Conservation (phyloP, 2,113 vertebrate genomes). For the Parotia lawesii region DNA sequence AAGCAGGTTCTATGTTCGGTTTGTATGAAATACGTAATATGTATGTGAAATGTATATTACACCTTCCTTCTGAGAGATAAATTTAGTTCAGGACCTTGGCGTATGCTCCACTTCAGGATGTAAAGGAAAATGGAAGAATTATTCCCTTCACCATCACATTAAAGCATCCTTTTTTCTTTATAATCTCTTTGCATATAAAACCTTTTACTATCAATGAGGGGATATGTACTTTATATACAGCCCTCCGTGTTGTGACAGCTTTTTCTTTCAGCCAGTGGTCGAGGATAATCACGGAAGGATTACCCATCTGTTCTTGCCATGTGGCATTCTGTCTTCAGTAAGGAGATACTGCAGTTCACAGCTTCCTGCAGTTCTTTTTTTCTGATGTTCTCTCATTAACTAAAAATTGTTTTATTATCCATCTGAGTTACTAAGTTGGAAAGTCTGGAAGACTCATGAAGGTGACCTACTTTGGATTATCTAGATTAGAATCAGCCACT, state of each 20-base stretch:
- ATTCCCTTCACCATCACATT: not conserved
- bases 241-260: slow-evolving; percentile 4
- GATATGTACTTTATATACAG: not conserved
- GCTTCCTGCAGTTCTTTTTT: slow-evolving; percentile 32
- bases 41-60: not conserved
- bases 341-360: slow-evolving; percentile 27
- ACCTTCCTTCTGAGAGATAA: not conserved
- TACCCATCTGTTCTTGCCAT: slow-evolving; percentile 63
- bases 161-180: not conserved
- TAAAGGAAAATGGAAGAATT: slow-evolving; percentile 17
- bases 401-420: slow-evolving; percentile 42
- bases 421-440: not conserved
- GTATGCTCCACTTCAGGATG: not conserved
- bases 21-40: not conserved
- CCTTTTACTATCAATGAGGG: not conserved
- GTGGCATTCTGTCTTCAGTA: slow-evolving; percentile 42
- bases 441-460: slow-evolving; percentile 9
- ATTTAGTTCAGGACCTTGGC: not conserved
- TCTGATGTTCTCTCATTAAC: slow-evolving; percentile 47
- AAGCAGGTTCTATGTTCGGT: not conserved
- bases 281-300: slow-evolving; percentile 49
- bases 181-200: not conserved
- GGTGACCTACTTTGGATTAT: slow-evolving; percentile 23
- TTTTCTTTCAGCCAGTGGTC: slow-evolving; percentile 55
- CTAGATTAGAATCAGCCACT: not conserved